phyloP scores from a whole-genome alignment of 1,140 invertebrate species.

The Mylabris phalerata region DNA sequence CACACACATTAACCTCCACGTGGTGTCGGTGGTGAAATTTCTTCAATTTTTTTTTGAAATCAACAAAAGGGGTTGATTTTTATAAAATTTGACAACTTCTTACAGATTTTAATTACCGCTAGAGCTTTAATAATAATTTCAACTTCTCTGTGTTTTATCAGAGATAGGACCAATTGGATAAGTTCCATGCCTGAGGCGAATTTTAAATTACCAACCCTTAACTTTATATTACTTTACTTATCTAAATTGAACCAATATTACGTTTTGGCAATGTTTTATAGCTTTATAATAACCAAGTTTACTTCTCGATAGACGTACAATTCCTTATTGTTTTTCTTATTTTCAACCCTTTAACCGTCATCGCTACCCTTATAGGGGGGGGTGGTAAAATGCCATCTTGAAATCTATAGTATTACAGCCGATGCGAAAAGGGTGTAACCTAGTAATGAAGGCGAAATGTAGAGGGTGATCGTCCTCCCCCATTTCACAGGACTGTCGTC shows the following conservation, averaged over 20 bases:
- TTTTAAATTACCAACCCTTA: slow-evolving; percentile 39
- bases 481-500: background rate
- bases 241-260: slow-evolving; percentile 40
- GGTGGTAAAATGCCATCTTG: slow-evolving; percentile 10
- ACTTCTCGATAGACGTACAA: slow-evolving; percentile 12
- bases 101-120: too few species aligned
- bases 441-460: background rate
- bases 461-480: background rate
- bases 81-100: too few species aligned
- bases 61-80: too few species aligned
- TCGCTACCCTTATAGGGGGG: too few species aligned
- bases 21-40: too few species aligned
- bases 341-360: too few species aligned
- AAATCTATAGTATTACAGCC: background rate
- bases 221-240: slow-evolving; percentile 42
- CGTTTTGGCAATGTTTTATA: slow-evolving; percentile 34
- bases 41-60: too few species aligned
- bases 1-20: too few species aligned
- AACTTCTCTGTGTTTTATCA: slow-evolving; percentile 38
- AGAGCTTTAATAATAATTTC: slow-evolving; percentile 30
- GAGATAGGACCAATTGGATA: slow-evolving; percentile 39
- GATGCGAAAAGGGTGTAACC: slow-evolving; percentile 1
- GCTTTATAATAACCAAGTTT: slow-evolving; percentile 33
- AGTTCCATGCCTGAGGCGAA: slow-evolving; percentile 36
- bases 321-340: too few species aligned